A percentile compares a stretch with the other conserved stretches of the same genome.
These are phyloP conservation scores for Athalia circularis DNA, from an alignment of 2,888 invertebrate species.

Conservation along the genomic window DNA sequence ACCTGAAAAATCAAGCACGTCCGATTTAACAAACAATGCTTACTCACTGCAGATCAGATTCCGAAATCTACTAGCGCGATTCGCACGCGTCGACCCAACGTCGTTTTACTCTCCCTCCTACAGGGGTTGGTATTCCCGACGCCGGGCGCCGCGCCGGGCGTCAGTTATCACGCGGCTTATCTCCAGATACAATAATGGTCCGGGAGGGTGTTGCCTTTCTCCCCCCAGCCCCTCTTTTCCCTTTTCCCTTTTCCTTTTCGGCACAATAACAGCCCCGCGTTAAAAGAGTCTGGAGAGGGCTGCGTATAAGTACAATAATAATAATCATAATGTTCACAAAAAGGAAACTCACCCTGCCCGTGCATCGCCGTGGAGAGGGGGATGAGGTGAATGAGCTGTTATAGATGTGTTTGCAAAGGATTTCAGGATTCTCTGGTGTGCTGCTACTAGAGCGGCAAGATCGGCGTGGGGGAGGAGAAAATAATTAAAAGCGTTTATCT, in stretches of 20 bases:
- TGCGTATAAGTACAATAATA: constrained; percentile 26
- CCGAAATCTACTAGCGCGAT: constrained; percentile 58
- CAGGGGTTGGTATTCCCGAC: constrained; percentile 38
- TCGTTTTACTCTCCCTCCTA: constrained; percentile 48
- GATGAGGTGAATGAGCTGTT: constrained; percentile 5
- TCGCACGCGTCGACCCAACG: constrained; percentile 59
- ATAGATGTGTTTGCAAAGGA: constrained; percentile 60
- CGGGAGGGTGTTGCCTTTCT: constrained; percentile 59
- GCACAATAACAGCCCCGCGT: constrained; percentile 64
- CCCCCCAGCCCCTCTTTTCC: constrained; percentile 8
- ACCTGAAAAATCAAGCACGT: constrained; percentile 49
- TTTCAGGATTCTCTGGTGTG: constrained; percentile 50
- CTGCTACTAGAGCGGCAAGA: no score
- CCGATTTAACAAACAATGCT: constrained; percentile 59
- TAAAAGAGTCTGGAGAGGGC: constrained; percentile 58
- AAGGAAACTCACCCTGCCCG: constrained; percentile 27
- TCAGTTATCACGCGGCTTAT: constrained; percentile 64
- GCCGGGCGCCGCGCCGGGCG: constrained; percentile 40
- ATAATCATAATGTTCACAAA: constrained; percentile 45
- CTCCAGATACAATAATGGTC: constrained; percentile 66
- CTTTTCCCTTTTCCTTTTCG: constrained; percentile 45
- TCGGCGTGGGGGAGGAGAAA: constrained; percentile 51
- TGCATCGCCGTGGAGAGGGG: constrained; percentile 51
- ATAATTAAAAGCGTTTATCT: constrained; percentile 66
- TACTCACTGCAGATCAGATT: constrained; percentile 62